Base-by-base conservation (phyloP, 1,140 invertebrate genomes). In the Drosophila navojoa region DNA sequence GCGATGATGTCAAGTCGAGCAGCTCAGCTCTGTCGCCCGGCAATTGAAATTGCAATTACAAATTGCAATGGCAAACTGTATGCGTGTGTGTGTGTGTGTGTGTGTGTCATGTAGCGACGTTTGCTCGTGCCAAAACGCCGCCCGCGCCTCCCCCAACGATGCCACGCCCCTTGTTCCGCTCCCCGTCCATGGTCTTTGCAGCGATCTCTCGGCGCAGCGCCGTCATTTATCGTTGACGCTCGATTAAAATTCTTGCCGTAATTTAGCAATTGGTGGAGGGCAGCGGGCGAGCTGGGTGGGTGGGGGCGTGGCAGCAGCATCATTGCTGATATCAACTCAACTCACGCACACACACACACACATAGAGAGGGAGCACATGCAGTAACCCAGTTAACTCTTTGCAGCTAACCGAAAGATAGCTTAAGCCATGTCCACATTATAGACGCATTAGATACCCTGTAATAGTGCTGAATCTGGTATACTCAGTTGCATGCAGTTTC, bases 221-320 rank as follows among this genome's bases (percentile, higher is more conserved):
- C 69, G 85, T 79, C 82, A 84, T 77, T 86, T 87, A 85, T 85
- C 81, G 76, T 76, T 54, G 82, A 79, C 68, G 84, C 82, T 87
- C 84, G 84, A 87, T 87, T 87, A 87, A 87, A 87, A 87, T 87
- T 87, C 84, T 66, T 87, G 77, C 64, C 84, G 76, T 87, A 78
- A 87, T 89, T 87, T 82, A 79, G 79, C 78, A 67, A 89, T 71
- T 76, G 62, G 68, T 60, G 19, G 15, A 5, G 13, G 38, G 15
- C 13, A 5, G 15, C 13, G 11, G 2, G 19, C 19, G 42, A 32
- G 38, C 13, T 6, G 44, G 10, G 15, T 10, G 27, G 32, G 10
- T 32, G 27, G 19, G 55, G 55, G 22, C 11, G 35, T 40, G 66
- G 13, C n/a, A 5, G 50, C 45, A 38, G 38, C 57, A 53, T 22